These are phyloP conservation scores for Agraylea sexmaculata DNA, from an alignment of 1,140 invertebrate genomes.

Conservation along the genomic window DNA sequence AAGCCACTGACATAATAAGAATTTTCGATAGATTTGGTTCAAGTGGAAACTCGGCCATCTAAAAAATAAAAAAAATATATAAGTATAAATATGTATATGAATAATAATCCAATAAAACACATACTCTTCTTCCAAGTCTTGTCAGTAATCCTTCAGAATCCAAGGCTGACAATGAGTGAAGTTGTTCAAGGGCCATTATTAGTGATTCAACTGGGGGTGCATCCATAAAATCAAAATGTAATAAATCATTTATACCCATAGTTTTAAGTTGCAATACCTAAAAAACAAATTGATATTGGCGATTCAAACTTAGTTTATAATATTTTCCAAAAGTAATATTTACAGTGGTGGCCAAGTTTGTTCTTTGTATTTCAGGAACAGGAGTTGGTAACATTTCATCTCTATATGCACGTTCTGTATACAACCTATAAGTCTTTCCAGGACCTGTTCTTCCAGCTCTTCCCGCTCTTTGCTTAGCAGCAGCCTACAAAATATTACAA, in stretches of 20 bases:
- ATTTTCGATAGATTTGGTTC: conserved; percentile 99
- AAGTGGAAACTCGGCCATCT: conserved; percentile 98
- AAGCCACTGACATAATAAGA: conserved; percentile 96
- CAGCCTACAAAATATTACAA: conserved; percentile 49
- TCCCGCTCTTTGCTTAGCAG: conserved; percentile 94
- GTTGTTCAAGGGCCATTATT: conserved; percentile 93
- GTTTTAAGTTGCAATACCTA: conserved; percentile 85
- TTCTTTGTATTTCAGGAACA: conserved; percentile 98
- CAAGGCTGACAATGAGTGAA: conserved; percentile 93
- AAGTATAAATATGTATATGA: conserved; percentile 9
- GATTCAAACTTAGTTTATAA: no score
- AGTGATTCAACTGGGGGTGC: conserved; percentile 94
- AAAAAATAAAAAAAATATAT: conserved; percentile 22
- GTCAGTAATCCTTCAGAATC: conserved; percentile 96
- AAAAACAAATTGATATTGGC: conserved; percentile 6
- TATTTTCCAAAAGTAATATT: conserved; percentile 24
- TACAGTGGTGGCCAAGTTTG: conserved; percentile 90
- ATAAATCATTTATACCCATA: conserved; percentile 99
- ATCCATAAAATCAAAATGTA: conserved; percentile 99
- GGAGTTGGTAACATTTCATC: conserved; percentile 98
- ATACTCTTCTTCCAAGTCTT: conserved; percentile 74
- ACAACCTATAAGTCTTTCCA: conserved; percentile 95
- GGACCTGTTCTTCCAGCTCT: conserved; percentile 94
- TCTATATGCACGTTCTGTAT: conserved; percentile 94
- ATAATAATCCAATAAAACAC: conserved; percentile 19